phyloP scores from a whole-genome alignment of 2,888 invertebrate genomes.

The Junonia oenone region DNA sequence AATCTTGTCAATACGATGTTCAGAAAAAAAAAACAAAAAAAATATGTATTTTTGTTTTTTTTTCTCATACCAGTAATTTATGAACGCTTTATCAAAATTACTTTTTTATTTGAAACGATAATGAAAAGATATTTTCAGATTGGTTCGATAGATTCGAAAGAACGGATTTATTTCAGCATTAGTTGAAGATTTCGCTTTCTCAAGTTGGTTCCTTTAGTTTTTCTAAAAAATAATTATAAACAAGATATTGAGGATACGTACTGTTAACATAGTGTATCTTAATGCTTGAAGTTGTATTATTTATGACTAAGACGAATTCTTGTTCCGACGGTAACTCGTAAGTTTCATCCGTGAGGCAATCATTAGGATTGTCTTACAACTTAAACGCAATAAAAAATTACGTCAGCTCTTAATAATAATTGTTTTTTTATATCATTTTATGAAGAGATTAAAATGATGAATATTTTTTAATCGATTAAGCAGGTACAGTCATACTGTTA shows the following conservation, averaged over 20 bases:
- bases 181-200: too few relatives aligned
- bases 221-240: too few relatives aligned
- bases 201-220: too few relatives aligned
- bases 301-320: conserved; percentile 30
- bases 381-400: conserved; percentile 21
- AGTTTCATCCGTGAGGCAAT: conserved; percentile 26
- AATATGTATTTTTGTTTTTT: too few relatives aligned
- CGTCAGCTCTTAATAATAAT: conserved; percentile 21
- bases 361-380: conserved; percentile 25
- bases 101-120: too few relatives aligned
- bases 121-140: too few relatives aligned
- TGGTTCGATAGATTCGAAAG: too few relatives aligned
- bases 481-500: background rate
- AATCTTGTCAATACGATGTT: too few relatives aligned
- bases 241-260: conserved; percentile 10
- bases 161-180: too few relatives aligned
- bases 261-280: conserved; percentile 14
- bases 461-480: conserved; percentile 10
- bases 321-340: conserved; percentile 21
- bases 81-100: too few relatives aligned
- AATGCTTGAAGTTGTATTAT: conserved; percentile 15
- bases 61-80: too few relatives aligned
- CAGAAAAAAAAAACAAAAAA: too few relatives aligned
- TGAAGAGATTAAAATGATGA: conserved; percentile 3
- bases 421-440: conserved; percentile 11